Percentiles rank a stretch among this genome's conserved stretches.
These are phyloP conservation scores for Athalia cordata DNA, from an alignment of 2,888 invertebrate genomes.

Conservation along the genomic window DNA sequence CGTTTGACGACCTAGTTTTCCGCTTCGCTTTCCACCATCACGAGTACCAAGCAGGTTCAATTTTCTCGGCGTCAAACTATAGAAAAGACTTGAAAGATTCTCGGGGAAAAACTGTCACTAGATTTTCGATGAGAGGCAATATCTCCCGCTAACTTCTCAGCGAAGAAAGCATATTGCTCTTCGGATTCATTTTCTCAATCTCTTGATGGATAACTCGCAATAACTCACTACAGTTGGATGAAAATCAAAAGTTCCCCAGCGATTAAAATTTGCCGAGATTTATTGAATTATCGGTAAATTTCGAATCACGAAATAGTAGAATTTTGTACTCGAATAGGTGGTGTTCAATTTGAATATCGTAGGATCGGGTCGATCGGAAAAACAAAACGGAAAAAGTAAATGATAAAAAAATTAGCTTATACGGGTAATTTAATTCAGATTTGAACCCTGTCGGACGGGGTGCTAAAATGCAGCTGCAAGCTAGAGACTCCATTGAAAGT, in stretches of 20 bases:
- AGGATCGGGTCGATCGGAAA: no score
- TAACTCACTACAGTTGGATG: no score
- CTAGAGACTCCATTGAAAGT: neutral
- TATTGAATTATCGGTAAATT: no score
- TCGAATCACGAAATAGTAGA: no score
- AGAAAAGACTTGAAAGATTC: neutral
- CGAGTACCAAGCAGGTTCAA: neutral
- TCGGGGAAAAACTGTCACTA: conserved; percentile 21
- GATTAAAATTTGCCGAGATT: no score
- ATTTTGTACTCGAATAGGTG: no score
- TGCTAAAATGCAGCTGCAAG: neutral
- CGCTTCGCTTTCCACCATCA: neutral
- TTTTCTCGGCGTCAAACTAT: neutral
- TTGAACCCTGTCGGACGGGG: neutral
- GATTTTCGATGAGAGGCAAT: neutral
- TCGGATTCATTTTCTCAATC: neutral
- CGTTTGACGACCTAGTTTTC: neutral
- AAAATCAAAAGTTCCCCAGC: no score
- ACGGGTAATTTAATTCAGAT: neutral
- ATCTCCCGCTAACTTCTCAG: conserved; percentile 17
- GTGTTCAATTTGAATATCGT: no score
- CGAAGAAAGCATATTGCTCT: neutral
- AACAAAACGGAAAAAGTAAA: no score
- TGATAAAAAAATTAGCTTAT: no score
- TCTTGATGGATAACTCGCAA: no score